Base-by-base conservation (phyloP, 2,113 vertebrate genomes). In the Romanogobio albipinnatus region DNA sequence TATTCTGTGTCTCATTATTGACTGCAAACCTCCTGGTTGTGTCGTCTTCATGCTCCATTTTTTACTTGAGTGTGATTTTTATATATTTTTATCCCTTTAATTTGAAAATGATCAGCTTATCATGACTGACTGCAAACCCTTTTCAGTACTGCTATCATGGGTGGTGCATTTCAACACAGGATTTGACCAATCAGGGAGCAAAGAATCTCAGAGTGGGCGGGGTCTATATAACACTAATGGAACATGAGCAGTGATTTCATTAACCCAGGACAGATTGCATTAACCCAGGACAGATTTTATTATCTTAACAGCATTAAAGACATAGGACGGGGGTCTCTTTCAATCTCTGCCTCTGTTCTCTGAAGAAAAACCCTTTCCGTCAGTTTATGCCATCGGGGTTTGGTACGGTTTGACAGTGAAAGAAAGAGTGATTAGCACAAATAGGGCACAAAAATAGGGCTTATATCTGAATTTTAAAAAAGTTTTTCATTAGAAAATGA, bases 331-430 rank as follows among this genome's bases (percentile, higher is more conserved):
- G 43, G 76, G 39, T 49, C 26, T n/a, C 22, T 45, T 49, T 19
- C 24, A 9, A 43, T 22, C 3, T 49, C 82, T 49, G 47, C 33
- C 29, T 24, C 29, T 83, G 73, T 39, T 58, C 58, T 17, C 19
- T 59, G 53, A 79, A 61, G 51, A 86, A 87, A 56, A 84, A 53
- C 49, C 51, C 45, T 82, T 83, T 88, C 17, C 75, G 43, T 80
- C 84, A 70, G 26, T 70, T n/a, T 62, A 58, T 83, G 84, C 26
- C 58, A 59, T 68, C 58, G 68, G 83, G 36, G 76, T 80, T 85
- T 80, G 53, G 43, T 76, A 39, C 24, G 0, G 36, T 76, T 73
- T 61, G 19, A 43, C 29, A 22, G 45, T 45, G 58, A 80, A 15
- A 33, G 47, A 51, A n/a, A 33, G 47, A 17, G 39, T 43, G 15